Evolutionary conservation across 2,113 vertebrate genomes (phyloP).

Genomic region (Columbina picui): DNA sequence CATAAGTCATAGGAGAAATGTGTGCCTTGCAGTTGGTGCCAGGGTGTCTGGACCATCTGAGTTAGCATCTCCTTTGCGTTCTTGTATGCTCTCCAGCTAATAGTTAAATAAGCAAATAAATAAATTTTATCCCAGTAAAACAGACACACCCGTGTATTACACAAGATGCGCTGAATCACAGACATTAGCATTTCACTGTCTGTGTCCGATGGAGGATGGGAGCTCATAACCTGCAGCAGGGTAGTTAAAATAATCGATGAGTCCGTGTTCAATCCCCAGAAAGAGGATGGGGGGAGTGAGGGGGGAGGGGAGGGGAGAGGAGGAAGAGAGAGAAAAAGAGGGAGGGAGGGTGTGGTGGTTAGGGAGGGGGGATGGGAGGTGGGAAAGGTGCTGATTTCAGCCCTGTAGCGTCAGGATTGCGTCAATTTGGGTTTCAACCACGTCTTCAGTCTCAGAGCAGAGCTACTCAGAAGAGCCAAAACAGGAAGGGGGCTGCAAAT

Average conservation of each 20-base stretch:
- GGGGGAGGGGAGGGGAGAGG: neutral
- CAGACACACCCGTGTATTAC: neutral
- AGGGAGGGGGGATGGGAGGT: neutral
- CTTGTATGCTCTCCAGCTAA: neutral
- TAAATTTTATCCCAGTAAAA: neutral
- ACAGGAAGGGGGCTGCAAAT: conserved; percentile 72
- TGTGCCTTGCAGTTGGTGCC: neutral
- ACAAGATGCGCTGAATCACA: neutral
- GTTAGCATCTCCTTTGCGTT: neutral
- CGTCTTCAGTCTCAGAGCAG: conserved; percentile 73
- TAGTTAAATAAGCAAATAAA: neutral
- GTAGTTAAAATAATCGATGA: conserved; percentile 80
- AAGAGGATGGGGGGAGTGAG: neutral
- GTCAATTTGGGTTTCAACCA: conserved; percentile 85
- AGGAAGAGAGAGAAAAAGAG: neutral
- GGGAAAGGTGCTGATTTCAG: conserved; percentile 82
- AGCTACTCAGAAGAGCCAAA: conserved; percentile 76
- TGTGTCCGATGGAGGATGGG: neutral
- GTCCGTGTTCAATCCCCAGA: conserved; percentile 57
- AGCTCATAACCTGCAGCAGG: conserved; percentile 69
- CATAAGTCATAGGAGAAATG: neutral
- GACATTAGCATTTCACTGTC: neutral
- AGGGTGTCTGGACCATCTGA: neutral
- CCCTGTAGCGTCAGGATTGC: conserved; percentile 91
- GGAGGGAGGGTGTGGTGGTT: neutral